Percentiles rank a stretch among this genome's conserved stretches.
These are phyloP conservation scores for Crioceris asparagi DNA, from an alignment of 2,888 invertebrate species.

Conservation along the genomic window DNA sequence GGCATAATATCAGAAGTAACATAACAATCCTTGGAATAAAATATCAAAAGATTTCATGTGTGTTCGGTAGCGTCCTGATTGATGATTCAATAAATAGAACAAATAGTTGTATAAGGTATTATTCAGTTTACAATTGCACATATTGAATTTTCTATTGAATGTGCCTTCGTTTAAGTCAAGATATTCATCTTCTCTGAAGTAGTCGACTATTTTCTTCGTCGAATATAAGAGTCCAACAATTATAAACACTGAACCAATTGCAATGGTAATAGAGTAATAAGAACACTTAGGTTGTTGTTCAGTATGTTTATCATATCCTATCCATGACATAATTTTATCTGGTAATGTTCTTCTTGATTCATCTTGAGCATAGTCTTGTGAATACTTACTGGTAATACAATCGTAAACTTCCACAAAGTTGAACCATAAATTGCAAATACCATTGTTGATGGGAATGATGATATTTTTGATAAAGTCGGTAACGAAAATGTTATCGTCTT, in stretches of 20 bases:
- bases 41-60: too few species aligned
- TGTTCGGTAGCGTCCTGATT: too few species aligned
- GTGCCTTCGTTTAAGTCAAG: slow-evolving; percentile 5
- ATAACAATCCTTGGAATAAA: too few species aligned
- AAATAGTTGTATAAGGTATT: slow-evolving; percentile 9
- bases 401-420: slow-evolving; percentile 19
- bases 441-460: slow-evolving; percentile 16
- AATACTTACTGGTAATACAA: slow-evolving; percentile 14
- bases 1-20: too few species aligned
- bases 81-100: too few species aligned
- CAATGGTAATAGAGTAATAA: slow-evolving; percentile 19
- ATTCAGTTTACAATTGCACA: slow-evolving; percentile 18
- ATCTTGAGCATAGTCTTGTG: too few species aligned
- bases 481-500: slow-evolving; percentile 15
- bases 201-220: slow-evolving; percentile 19
- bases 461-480: slow-evolving; percentile 13
- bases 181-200: slow-evolving; percentile 19
- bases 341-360: neutral
- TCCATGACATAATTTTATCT: slow-evolving; percentile 5
- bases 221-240: slow-evolving; percentile 12
- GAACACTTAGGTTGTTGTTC: slow-evolving; percentile 16
- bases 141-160: slow-evolving; percentile 14
- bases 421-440: slow-evolving; percentile 18
- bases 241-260: slow-evolving; percentile 13
- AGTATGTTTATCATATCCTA: slow-evolving; percentile 9